A percentile compares a stretch with the other conserved stretches of the same genome.
Conservation (phyloP, 2,113 vertebrate genomes). For the Manacus vitellinus region DNA sequence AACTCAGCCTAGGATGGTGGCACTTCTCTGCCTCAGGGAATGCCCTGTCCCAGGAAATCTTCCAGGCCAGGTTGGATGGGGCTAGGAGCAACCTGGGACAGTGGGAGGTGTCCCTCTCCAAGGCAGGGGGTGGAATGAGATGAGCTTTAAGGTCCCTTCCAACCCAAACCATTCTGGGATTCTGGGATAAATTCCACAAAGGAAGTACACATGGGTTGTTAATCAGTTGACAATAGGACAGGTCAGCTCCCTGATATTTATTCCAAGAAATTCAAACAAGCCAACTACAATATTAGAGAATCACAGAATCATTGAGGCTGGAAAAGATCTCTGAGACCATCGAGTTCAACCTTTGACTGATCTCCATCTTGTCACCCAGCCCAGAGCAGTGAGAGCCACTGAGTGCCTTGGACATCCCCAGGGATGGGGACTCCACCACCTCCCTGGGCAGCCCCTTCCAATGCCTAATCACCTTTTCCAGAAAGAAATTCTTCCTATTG, state of each 20-base stretch:
- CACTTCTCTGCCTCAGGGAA: neutral
- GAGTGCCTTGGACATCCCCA: neutral
- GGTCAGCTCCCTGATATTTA: neutral
- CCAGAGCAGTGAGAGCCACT: neutral
- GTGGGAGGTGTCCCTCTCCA: neutral
- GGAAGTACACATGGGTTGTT: neutral
- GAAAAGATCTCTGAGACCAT: neutral
- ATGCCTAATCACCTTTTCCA: neutral
- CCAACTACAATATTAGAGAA: neutral
- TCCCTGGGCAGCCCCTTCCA: neutral
- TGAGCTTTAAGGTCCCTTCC: neutral
- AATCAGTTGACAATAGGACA: neutral
- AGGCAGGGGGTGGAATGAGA: neutral
- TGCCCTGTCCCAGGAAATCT: neutral
- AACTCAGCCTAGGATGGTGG: neutral
- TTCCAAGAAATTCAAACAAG: neutral
- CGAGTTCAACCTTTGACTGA: neutral
- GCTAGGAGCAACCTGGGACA: neutral
- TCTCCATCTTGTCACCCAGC: neutral
- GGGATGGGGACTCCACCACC: neutral
- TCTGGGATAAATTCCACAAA: neutral
- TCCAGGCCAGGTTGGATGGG: accelerated
- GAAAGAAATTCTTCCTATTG: neutral
- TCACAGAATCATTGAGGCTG: neutral
- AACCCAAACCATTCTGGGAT: neutral